Percentiles rank a stretch among this genome's conserved stretches.
Conservation (phyloP, 2,888 invertebrate species). For the Caenorhabditis japonica region DNA sequence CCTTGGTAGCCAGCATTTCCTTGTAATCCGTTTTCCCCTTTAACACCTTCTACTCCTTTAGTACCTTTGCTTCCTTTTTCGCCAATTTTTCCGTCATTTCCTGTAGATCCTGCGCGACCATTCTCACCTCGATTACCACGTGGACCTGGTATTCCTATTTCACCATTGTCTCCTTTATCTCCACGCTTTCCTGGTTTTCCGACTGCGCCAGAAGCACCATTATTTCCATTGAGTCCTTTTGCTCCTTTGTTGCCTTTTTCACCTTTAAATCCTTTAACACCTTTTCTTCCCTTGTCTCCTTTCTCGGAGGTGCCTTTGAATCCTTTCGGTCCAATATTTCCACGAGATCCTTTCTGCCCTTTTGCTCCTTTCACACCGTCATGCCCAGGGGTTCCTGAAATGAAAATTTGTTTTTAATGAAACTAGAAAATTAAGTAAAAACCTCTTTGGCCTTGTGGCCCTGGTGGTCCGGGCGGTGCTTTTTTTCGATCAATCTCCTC, state of each 20-base stretch:
- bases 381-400: background rate
- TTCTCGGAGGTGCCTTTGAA: background rate
- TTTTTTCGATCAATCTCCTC: constrained; percentile 6
- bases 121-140: background rate
- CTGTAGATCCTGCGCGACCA: background rate
- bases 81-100: constrained; percentile 3
- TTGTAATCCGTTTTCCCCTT: background rate
- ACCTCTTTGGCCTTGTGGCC: constrained; percentile 3
- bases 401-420: no score
- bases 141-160: background rate
- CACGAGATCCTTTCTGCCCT: constrained; percentile 25
- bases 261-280: constrained; percentile 8
- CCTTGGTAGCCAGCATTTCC: no score
- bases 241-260: constrained; percentile 25
- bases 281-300: background rate
- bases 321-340: constrained; percentile 8
- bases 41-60: background rate
- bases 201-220: background rate
- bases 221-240: constrained; percentile 23
- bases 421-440: background rate
- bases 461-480: constrained; percentile 25
- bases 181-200: background rate
- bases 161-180: no score
- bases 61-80: background rate
- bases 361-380: background rate